Percentiles rank a stretch among this genome's conserved stretches.
phyloP scores from a whole-genome alignment of 35 echinoderm and acorn worm genomes.

The Ophiothrix spiculata region DNA sequence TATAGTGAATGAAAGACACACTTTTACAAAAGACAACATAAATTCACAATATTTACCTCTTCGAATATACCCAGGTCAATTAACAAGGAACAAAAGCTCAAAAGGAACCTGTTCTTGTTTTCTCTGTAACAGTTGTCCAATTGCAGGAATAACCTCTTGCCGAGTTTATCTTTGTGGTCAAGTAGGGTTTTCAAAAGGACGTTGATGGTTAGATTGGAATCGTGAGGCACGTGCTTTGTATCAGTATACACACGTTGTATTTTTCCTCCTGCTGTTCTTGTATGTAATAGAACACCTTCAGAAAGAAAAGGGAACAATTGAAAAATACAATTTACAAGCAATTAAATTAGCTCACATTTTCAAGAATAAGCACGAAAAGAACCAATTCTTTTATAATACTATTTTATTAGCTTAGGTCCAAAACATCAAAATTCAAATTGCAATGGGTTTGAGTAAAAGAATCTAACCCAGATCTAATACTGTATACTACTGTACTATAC shows the following conservation, averaged over 20 bases:
- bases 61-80: slow-evolving; percentile 47
- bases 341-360: too few relatives aligned
- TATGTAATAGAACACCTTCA: slow-evolving; percentile 52
- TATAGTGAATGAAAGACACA: too few relatives aligned
- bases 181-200: slow-evolving; percentile 22
- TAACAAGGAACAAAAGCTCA: slow-evolving; percentile 28
- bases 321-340: too few relatives aligned
- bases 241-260: slow-evolving; percentile 24
- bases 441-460: too few relatives aligned
- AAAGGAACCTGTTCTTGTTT: slow-evolving; percentile 53
- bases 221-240: slow-evolving; percentile 44
- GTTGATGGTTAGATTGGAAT: slow-evolving; percentile 43
- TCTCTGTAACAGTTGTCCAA: slow-evolving; percentile 62
- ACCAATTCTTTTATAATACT: too few relatives aligned
- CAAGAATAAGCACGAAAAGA: too few relatives aligned
- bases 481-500: too few relatives aligned
- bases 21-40: too few relatives aligned
- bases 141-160: slow-evolving; percentile 40
- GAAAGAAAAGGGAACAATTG: too few relatives aligned
- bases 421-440: too few relatives aligned
- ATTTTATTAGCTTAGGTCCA: too few relatives aligned
- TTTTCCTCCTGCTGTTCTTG: slow-evolving; percentile 21
- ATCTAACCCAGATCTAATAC: too few relatives aligned
- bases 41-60: slow-evolving; percentile 36
- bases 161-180: slow-evolving; percentile 27